These are phyloP conservation scores for Morbakka virulenta DNA, from an alignment of 30 jellyfish, hydroid and myxozoan species.

Conservation along the genomic window DNA sequence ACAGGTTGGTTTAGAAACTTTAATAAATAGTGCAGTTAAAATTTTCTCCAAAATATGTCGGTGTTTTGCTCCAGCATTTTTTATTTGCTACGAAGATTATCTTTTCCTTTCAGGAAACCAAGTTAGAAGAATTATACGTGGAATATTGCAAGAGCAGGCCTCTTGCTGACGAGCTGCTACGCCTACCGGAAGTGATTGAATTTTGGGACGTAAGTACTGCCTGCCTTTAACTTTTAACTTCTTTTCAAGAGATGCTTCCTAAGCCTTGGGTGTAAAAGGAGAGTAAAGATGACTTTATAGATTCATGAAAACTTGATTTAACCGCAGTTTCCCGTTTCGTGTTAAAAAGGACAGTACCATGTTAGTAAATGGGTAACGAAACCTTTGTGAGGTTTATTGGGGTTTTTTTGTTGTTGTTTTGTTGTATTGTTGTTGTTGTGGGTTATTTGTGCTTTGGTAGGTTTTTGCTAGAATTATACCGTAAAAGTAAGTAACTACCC, in stretches of 20 bases:
- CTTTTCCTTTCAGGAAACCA: constrained; percentile 43
- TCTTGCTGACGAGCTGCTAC: constrained; percentile 76
- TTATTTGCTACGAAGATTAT: too few relatives aligned
- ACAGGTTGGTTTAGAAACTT: not conserved
- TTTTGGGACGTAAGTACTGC: constrained; percentile 75
- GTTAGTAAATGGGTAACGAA: too few relatives aligned
- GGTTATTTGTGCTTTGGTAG: too few relatives aligned
- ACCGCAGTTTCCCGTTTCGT: too few relatives aligned
- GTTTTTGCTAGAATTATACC: too few relatives aligned
- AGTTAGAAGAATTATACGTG: constrained; percentile 67
- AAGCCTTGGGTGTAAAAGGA: not conserved
- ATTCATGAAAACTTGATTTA: too few relatives aligned
- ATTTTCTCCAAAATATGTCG: not conserved
- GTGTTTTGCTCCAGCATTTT: not conserved
- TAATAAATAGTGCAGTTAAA: not conserved
- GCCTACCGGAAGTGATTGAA: constrained; percentile 83
- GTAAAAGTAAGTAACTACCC: too few relatives aligned
- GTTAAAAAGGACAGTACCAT: too few relatives aligned
- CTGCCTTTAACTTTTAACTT: not conserved
- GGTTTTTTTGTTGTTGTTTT: too few relatives aligned
- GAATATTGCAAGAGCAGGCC: constrained; percentile 83
- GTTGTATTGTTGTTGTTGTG: too few relatives aligned
- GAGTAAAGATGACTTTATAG: too few relatives aligned
- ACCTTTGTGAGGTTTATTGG: too few relatives aligned
- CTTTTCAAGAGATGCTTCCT: not conserved